phyloP scores from a whole-genome alignment of 2,797 vertebrate species.

The Gymnoscopelus braueri region DNA sequence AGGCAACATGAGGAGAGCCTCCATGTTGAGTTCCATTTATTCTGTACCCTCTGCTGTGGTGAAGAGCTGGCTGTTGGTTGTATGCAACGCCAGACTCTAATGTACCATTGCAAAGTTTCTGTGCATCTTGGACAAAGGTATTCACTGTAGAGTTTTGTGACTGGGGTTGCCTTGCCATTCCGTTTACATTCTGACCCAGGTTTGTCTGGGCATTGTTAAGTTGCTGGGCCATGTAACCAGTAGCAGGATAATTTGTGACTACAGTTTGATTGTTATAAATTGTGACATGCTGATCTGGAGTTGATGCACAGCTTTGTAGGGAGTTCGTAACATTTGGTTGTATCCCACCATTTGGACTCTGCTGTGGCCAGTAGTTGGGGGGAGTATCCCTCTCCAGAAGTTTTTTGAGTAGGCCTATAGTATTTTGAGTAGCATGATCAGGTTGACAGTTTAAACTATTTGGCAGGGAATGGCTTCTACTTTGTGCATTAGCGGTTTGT shows the following conservation, averaged over 20 bases:
- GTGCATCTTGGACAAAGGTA: conserved; percentile 4
- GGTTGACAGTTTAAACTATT: not conserved
- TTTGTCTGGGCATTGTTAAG: fast-evolving
- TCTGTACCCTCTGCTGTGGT: not conserved
- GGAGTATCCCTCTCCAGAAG: not conserved
- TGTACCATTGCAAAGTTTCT: not conserved
- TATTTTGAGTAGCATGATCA: not conserved
- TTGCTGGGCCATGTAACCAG: not conserved
- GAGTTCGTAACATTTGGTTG: not conserved
- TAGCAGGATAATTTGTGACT: not conserved
- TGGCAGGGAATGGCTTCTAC: not conserved
- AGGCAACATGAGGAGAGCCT: not conserved
- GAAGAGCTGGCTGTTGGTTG: not conserved
- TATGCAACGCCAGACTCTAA: not conserved
- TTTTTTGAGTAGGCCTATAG: not conserved
- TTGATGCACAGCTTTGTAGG: not conserved
- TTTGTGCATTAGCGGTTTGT: not conserved
- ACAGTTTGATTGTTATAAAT: not conserved
- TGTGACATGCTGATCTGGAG: not conserved
- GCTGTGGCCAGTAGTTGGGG: conserved; percentile 7
- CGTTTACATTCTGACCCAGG: conserved; percentile 2
- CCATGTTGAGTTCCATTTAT: not conserved
- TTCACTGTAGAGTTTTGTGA: not conserved
- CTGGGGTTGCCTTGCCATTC: too few relatives aligned
- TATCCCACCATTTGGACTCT: not conserved